phyloP scores from a whole-genome alignment of 2,113 vertebrate genomes.

The Sturnus vulgaris region DNA sequence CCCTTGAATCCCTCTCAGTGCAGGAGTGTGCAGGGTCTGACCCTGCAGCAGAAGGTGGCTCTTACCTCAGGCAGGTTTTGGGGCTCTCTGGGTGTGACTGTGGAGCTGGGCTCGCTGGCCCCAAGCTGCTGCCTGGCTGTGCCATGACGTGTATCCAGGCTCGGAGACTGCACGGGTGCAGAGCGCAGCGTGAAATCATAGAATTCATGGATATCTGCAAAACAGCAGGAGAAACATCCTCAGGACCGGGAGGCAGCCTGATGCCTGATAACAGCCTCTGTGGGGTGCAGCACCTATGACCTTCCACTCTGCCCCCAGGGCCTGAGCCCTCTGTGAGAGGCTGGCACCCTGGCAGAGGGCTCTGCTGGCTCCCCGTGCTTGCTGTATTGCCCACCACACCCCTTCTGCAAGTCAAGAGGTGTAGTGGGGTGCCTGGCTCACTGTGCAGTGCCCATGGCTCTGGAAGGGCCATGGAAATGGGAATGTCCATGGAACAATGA shows the following conservation, averaged over 20 bases:
- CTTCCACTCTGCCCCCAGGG: neutral
- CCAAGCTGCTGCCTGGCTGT: neutral
- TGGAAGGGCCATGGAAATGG: neutral
- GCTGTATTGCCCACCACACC: fast-evolving
- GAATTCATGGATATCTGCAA: slow-evolving; percentile 65
- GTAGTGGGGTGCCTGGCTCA: neutral
- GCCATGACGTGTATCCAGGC: fast-evolving
- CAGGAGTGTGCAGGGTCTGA: neutral
- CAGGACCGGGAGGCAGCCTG: neutral
- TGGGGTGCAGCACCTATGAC: neutral
- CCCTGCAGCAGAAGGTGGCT: neutral
- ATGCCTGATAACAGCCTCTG: neutral
- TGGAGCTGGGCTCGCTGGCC: neutral
- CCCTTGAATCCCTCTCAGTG: neutral
- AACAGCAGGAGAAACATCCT: neutral
- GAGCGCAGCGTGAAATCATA: slow-evolving; percentile 31
- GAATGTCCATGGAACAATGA: neutral
- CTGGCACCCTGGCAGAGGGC: neutral
- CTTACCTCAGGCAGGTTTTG: slow-evolving; percentile 10
- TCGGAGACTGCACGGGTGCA: neutral
- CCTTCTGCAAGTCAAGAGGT: neutral
- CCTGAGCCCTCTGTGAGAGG: neutral
- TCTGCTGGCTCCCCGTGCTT: neutral
- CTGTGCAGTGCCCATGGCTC: fast-evolving
- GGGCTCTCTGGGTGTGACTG: neutral